A percentile compares a stretch with the other conserved stretches of the same genome.
phyloP scores from a whole-genome alignment of 2,888 invertebrate genomes.

The Lithosia quadra region DNA sequence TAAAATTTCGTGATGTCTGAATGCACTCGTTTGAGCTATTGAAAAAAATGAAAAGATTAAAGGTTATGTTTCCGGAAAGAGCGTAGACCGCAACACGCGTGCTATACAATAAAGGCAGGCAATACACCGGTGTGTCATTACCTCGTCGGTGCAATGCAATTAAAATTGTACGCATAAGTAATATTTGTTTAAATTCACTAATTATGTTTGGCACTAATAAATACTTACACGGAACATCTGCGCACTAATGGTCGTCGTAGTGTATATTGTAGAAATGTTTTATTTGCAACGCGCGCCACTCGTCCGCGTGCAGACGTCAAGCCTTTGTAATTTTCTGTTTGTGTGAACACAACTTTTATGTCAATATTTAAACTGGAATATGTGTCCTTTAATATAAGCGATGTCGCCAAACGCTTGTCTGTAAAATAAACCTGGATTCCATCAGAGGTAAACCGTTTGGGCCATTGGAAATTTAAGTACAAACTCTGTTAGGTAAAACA shows the following conservation, averaged over 20 bases:
- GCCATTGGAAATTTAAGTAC: no score
- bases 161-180: conserved; percentile 81
- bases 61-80: conserved; percentile 57
- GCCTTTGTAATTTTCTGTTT: conserved; percentile 76
- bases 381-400: conserved; percentile 27
- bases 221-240: conserved; percentile 83
- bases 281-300: conserved; percentile 70
- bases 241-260: conserved; percentile 65
- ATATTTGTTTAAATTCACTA: conserved; percentile 85
- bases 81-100: conserved; percentile 43
- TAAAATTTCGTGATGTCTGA: conserved; percentile 32
- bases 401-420: conserved; percentile 42
- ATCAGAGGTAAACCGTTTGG: no score
- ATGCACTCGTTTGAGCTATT: conserved; percentile 25
- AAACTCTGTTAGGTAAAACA: no score
- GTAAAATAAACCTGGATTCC: no score
- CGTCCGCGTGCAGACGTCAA: conserved; percentile 40
- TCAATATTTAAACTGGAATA: conserved; percentile 48
- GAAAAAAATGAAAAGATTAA: conserved; percentile 41
- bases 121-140: conserved; percentile 68
- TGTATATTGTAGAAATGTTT: conserved; percentile 75
- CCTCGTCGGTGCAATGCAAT: conserved; percentile 65
- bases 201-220: conserved; percentile 82
- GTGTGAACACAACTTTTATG: conserved; percentile 63
- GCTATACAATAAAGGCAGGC: conserved; percentile 53